phyloP scores from a whole-genome alignment of 1,140 invertebrate species.

The Reticulitermes speratus region DNA sequence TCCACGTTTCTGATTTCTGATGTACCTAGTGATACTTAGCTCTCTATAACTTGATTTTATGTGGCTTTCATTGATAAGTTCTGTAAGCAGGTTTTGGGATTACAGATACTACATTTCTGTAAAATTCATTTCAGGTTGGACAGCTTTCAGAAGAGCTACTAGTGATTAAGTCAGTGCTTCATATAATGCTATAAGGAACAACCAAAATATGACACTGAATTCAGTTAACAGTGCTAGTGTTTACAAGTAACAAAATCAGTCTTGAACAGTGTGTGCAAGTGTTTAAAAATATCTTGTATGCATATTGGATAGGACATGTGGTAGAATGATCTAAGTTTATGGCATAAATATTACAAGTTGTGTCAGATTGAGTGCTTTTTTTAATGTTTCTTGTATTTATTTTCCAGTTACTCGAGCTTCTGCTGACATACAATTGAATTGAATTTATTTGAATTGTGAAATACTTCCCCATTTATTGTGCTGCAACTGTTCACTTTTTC shows the following conservation, averaged over 20 bases:
- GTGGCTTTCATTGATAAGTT: neutral
- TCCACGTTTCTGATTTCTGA: neutral
- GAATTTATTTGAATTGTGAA: neutral
- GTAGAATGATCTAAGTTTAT: neutral
- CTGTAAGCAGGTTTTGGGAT: neutral
- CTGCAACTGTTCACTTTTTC: neutral
- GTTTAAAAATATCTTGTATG: neutral
- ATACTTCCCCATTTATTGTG: neutral
- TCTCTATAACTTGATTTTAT: neutral
- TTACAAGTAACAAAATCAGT: neutral
- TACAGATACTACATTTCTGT: neutral
- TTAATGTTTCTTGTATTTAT: slow-evolving; percentile 11
- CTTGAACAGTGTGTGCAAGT: neutral
- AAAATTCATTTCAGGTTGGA: neutral
- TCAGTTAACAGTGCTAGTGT: neutral
- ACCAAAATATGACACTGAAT: neutral
- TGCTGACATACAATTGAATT: too few relatives aligned
- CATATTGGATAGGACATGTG: slow-evolving; percentile 1
- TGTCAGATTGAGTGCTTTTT: neutral
- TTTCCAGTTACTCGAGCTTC: neutral
- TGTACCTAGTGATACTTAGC: neutral
- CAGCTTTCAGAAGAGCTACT: slow-evolving; percentile 7
- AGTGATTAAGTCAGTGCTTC: neutral
- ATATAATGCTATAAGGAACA: neutral
- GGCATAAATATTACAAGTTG: neutral